Base-by-base conservation (phyloP, 2,888 invertebrate genomes). In the Charanyca ferruginea region DNA sequence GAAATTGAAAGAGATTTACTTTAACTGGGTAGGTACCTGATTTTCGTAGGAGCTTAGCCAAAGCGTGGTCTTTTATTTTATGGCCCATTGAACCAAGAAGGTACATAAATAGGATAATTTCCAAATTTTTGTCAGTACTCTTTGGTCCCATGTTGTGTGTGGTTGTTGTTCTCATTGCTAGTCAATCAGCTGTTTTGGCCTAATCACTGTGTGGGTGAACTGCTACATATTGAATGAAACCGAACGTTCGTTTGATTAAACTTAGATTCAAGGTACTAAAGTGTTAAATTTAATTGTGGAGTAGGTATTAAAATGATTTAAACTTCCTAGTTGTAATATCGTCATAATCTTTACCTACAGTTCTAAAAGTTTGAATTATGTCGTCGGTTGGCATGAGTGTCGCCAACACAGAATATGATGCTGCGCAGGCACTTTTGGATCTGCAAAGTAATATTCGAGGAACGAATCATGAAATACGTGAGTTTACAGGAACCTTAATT, bases 401-500 rank as follows among this genome's bases (percentile, higher is more conserved):
- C 25, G 77, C 69, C 61, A 83, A 80, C 35, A 78, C 66, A 9
- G 86, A 88, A 22, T 79, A 79, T 32, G 86, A 86, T 61, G 86
- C 86, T 45, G 87, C 86, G 5, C 87, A 85, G 58, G 85, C 85
- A 3, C 78, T 88, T 25, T 67, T 87, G 55, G 84, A 86, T 51
- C 77, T 88, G 22, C 85, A 85, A 66, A 78, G 84, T 54, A 73
- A 78, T 51, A 64, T 62, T 32, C 71, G 79, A 25, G 72, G 66
- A 25, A 58, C 48, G 16, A 66, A 44, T 20, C 22, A 64, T 22
- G 67, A 58, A 32, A 48, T 73, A 66, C 63, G 84, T 83, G 47
- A 81, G 80, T 66, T 32, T 48, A n/a, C 5, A 16, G 5, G 16
- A 32, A 4, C 8, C 2, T 42, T 11, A 8, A 42, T 47, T 1